A percentile compares a stretch with the other conserved stretches of the same genome.
These are phyloP conservation scores for Alfaro cultratus DNA, from an alignment of 2,797 vertebrate species.

Conservation along the genomic window DNA sequence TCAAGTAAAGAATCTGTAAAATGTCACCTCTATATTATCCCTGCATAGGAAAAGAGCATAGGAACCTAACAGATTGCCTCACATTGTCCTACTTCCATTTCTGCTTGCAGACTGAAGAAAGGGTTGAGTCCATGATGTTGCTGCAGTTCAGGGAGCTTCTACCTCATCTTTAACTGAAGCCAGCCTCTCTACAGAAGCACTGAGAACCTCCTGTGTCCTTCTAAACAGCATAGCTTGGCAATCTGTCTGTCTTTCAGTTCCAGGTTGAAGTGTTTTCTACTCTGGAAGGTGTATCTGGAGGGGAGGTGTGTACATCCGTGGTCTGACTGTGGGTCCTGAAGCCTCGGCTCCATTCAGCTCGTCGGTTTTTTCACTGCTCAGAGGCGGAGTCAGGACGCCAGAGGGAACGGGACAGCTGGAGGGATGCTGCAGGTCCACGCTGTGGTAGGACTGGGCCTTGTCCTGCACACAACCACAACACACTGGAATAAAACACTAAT, in stretches of 20 bases:
- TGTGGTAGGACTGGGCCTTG: constrained; percentile 86
- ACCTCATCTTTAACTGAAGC: background rate
- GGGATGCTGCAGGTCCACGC: constrained; percentile 80
- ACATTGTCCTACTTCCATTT: background rate
- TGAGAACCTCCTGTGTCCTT: background rate
- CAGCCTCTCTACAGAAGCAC: background rate
- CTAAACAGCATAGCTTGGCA: background rate
- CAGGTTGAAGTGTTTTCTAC: background rate
- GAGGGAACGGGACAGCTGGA: constrained; percentile 84
- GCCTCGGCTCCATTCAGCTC: constrained; percentile 30
- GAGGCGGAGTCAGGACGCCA: constrained; percentile 92
- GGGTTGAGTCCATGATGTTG: background rate
- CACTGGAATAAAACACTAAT: too few species aligned
- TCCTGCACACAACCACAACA: constrained; percentile 76
- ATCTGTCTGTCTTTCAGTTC: background rate
- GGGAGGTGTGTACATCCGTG: constrained; percentile 47
- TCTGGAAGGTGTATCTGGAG: background rate
- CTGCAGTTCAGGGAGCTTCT: background rate
- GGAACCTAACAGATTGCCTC: constrained; percentile 15
- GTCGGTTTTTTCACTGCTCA: constrained; percentile 88
- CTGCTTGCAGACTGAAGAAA: background rate
- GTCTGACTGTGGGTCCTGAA: constrained; percentile 26
- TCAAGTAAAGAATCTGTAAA: constrained; percentile 65
- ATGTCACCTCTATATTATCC: constrained; percentile 48
- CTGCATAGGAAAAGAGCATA: constrained; percentile 61